Evolutionary conservation across 2,888 invertebrate genomes (phyloP).

Genomic region (Rotaria socialis): DNA sequence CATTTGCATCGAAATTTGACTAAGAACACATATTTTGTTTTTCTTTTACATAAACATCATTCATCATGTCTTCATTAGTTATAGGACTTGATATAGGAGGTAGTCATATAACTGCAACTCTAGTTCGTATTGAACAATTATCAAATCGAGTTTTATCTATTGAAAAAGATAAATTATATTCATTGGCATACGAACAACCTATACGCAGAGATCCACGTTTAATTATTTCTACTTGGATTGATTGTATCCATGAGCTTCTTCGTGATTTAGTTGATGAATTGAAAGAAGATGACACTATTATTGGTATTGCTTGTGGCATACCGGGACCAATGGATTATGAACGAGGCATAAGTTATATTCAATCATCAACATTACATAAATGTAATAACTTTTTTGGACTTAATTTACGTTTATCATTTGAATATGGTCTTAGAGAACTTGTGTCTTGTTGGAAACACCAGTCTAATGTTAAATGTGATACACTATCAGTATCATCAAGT

Average conservation of each 20-base stretch:
- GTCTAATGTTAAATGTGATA: background rate
- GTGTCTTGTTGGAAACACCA: background rate
- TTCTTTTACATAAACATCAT: background rate
- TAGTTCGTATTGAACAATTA: background rate
- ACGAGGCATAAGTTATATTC: background rate
- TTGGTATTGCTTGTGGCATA: constrained; percentile 25
- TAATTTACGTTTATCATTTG: background rate
- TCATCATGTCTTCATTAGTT: background rate
- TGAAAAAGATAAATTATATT: background rate
- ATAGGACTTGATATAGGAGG: constrained; percentile 29
- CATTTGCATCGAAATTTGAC: background rate
- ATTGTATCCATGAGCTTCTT: background rate
- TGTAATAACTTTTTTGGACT: background rate
- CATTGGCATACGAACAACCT: background rate
- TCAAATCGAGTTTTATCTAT: background rate
- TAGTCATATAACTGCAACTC: constrained; percentile 17
- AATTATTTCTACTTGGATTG: background rate
- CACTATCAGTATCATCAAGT: background rate
- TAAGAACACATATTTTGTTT: too few species aligned
- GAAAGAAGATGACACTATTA: background rate
- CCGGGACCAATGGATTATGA: constrained; percentile 21
- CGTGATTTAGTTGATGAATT: background rate
- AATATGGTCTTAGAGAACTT: background rate
- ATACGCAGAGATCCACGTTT: background rate
- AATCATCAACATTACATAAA: background rate